Percentiles rank a stretch among this genome's conserved stretches.
phyloP scores from a whole-genome alignment of 2,888 invertebrate species.

The Coronaproctus castanopsis region DNA sequence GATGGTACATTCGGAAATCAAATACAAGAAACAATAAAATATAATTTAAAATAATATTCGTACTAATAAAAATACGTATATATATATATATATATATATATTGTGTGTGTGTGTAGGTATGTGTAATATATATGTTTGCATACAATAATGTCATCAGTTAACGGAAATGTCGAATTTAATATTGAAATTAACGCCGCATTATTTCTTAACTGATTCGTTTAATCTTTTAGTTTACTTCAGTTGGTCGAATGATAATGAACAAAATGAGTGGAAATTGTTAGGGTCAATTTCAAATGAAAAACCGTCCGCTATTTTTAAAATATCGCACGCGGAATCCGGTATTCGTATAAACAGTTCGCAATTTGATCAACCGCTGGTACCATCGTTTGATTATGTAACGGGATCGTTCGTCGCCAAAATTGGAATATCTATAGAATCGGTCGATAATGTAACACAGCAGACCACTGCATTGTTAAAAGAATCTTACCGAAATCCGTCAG shows the following conservation, averaged over 20 bases:
- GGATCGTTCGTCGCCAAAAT: conserved; percentile 57
- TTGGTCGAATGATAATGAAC: conserved; percentile 74
- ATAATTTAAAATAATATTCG: no score
- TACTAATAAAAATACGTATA: no score
- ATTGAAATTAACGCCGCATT: no score
- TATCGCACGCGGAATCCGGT: conserved; percentile 65
- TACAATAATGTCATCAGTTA: no score
- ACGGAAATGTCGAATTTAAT: no score
- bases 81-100: no score
- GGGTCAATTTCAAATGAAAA: conserved; percentile 84
- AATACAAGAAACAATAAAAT: no score
- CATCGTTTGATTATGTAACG: conserved; percentile 31
- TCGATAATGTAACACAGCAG: conserved; percentile 30
- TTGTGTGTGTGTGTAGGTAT: no score
- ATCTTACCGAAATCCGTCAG: conserved; percentile 17
- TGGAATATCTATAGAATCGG: conserved; percentile 52
- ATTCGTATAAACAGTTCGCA: conserved; percentile 31
- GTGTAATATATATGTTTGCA: no score
- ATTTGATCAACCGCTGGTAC: conserved; percentile 36
- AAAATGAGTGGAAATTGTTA: conserved; percentile 83
- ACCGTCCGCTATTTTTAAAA: conserved; percentile 92
- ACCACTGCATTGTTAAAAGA: conserved; percentile 31
- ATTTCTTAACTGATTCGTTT: conserved; percentile 13
- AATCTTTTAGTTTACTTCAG: conserved; percentile 58
- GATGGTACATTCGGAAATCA: no score